Conservation (phyloP, 1,140 invertebrate species). For the Drosophila orena region DNA sequence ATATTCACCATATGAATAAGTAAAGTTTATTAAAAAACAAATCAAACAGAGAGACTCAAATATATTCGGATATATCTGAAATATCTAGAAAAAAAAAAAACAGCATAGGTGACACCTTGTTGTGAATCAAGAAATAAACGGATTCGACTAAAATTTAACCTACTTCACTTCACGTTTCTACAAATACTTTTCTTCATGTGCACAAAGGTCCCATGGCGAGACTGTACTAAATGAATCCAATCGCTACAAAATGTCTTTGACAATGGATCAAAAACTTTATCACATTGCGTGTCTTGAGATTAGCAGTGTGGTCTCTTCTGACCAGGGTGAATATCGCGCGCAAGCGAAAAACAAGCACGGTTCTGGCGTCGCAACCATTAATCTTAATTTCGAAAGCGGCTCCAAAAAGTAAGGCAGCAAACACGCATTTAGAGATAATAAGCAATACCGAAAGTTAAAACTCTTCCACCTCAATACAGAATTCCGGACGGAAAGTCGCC, state of each 20-base stretch:
- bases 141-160: background rate
- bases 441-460: conserved; percentile 18
- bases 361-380: conserved; percentile 96
- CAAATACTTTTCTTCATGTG: conserved; percentile 26
- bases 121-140: background rate
- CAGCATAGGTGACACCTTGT: conserved; percentile 3
- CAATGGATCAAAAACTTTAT: conserved; percentile 94
- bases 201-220: conserved; percentile 92
- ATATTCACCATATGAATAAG: background rate
- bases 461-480: conserved; percentile 86
- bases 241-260: conserved; percentile 91
- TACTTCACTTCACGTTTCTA: conserved; percentile 25
- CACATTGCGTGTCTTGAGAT: conserved; percentile 95
- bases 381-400: conserved; percentile 96
- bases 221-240: conserved; percentile 91
- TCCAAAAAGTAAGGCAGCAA: conserved; percentile 91
- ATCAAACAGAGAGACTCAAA: background rate
- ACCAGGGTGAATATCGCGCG: conserved; percentile 97
- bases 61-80: background rate
- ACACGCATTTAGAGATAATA: conserved; percentile 13
- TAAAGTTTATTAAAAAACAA: background rate
- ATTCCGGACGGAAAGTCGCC: conserved; percentile 97
- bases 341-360: conserved; percentile 96
- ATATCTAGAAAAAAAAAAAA: conserved; percentile 4
- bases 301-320: conserved; percentile 91